phyloP scores from a whole-genome alignment of 2,113 vertebrate species.

The Ammospiza nelsoni region DNA sequence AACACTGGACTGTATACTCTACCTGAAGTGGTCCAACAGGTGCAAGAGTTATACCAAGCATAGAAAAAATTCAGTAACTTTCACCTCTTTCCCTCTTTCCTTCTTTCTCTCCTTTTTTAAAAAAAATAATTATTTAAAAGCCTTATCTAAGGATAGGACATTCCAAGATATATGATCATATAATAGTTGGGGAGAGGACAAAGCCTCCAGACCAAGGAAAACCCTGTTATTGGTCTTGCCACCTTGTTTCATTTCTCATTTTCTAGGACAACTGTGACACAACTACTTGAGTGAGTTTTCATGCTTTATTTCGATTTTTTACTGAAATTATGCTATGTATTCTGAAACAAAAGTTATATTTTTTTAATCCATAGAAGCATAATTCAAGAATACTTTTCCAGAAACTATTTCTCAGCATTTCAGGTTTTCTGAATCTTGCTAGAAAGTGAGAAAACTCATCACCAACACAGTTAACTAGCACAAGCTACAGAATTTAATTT shows the following conservation, averaged over 20 bases:
- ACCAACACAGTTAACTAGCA: not conserved
- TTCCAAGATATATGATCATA: not conserved
- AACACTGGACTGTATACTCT: not conserved
- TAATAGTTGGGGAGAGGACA: not conserved
- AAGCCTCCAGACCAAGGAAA: not conserved
- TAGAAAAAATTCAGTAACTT: not conserved
- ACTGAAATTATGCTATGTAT: not conserved
- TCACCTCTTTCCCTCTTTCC: not conserved
- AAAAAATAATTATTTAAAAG: not conserved
- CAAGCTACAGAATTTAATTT: not conserved
- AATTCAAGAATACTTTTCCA: not conserved
- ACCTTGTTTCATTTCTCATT: not conserved
- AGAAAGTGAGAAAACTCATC: not conserved
- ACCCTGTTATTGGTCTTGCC: not conserved
- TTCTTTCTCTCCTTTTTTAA: not conserved
- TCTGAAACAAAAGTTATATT: not conserved
- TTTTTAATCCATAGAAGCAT: not conserved
- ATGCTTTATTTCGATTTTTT: not conserved
- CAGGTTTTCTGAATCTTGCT: not conserved
- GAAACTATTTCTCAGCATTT: not conserved
- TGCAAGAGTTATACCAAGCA: not conserved
- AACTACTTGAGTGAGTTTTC: not conserved
- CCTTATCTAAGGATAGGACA: not conserved
- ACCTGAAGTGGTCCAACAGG: not conserved
- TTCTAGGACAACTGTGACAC: not conserved